Evolutionary conservation across 2,113 vertebrate genomes (phyloP), one percentile per base, ranked within the genome.

Genomic region (Seriola quinqueradiata): DNA sequence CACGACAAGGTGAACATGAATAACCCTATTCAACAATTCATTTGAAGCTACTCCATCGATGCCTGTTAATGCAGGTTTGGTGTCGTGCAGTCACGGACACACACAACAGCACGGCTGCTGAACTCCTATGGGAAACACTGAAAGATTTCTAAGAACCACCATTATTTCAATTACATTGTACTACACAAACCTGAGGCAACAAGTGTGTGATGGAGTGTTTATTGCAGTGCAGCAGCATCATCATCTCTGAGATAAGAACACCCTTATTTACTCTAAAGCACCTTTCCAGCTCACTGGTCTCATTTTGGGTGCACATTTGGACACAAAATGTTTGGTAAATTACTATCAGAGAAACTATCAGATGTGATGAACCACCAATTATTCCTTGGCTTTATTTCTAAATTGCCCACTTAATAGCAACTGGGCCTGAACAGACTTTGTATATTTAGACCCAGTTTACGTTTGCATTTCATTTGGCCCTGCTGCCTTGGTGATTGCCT

Each of bases 201-300:
- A 13, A 52, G 52, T 52, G 0, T 40, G 50, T 77, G 57, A 80
- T 50, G 25, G 17, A 40, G 25, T 19, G 57, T 36, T 42, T 8
- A 38, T 0, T 73, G 63, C 36, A 17, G 68, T 40, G 50, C 42
- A 77, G 50, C 42, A 77, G 75, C 63, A 57, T 25, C 71, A n/a
- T 8, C 21, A 54, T 70, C 40, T 70, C 44, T 50, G n/a, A 50
- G 36, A 55, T 81, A 58, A 77, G 11, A 70, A 61, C 66, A 10
- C 32, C 28, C 55, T 67, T 75, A 73, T 57, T 85, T 63, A 64
- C 68, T 75, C 48, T 74, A 52, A 88, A 84, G 67, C 72, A 58
- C 63, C 57, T 71, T 82, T 90, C 46, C 71, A 77, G 67, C 64
- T 86, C 82, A 77, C 67, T 87, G 74, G 40, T 78, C 77, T 69